phyloP scores from a whole-genome alignment of 2,113 vertebrate species.

The Irena cyanogastra region DNA sequence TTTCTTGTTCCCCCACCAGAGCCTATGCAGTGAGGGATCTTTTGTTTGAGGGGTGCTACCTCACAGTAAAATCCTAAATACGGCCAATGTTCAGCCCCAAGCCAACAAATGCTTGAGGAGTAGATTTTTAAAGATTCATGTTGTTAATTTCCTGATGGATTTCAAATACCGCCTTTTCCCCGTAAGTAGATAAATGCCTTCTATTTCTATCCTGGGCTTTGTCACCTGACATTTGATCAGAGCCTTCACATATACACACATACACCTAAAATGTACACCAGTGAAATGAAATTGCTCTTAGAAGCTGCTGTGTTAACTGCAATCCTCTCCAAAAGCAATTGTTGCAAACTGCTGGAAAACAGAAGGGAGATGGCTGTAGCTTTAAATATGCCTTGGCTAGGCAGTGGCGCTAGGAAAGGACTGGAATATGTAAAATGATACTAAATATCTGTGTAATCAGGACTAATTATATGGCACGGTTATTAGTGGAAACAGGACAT shows the following conservation, averaged over 20 bases:
- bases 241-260: background rate
- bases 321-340: background rate
- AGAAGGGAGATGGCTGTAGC: constrained; percentile 6
- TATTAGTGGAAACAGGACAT: constrained; percentile 59
- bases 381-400: constrained; percentile 40
- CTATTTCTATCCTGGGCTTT: background rate
- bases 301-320: background rate
- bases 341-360: background rate
- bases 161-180: background rate
- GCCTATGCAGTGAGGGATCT: background rate
- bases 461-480: constrained; percentile 51
- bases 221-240: constrained; percentile 2
- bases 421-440: constrained; percentile 33
- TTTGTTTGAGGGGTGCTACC: background rate
- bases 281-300: constrained; percentile 9
- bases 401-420: background rate
- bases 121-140: constrained; percentile 14
- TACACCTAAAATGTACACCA: background rate
- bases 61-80: background rate
- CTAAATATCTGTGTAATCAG: constrained; percentile 60
- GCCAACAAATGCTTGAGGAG: constrained; percentile 4
- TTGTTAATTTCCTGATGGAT: constrained; percentile 23
- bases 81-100: background rate
- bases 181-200: background rate
- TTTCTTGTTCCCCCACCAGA: background rate